phyloP scores from a whole-genome alignment of 2,113 vertebrate species.

The Apteryx owenii region DNA sequence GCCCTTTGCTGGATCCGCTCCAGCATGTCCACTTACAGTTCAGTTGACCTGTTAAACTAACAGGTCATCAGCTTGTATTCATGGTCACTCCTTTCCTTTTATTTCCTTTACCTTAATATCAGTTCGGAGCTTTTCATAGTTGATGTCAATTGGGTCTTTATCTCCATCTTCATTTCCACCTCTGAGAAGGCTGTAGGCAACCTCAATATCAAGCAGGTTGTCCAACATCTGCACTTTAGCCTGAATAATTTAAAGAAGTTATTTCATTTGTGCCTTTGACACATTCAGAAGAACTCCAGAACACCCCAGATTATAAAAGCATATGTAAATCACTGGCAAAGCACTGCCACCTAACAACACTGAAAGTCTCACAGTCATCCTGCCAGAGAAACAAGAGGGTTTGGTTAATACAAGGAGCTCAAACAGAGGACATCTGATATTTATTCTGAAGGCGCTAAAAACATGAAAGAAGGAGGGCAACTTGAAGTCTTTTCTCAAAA shows the following conservation, averaged over 20 bases:
- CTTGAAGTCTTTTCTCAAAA: too few relatives aligned
- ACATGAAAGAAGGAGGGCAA: too few relatives aligned
- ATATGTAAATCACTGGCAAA: neutral
- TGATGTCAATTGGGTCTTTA: conserved; percentile 95
- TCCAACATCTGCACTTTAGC: conserved; percentile 98
- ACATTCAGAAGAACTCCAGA: neutral
- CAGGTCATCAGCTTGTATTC: neutral
- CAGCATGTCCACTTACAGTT: neutral
- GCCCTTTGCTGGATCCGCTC: neutral
- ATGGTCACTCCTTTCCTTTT: neutral
- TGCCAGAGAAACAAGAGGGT: neutral
- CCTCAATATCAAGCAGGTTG: conserved; percentile 97
- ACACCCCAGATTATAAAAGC: neutral
- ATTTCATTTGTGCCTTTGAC: neutral
- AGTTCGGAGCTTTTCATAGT: conserved; percentile 97
- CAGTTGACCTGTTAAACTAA: neutral
- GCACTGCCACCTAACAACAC: neutral
- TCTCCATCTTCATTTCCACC: conserved; percentile 91
- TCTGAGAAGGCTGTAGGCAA: conserved; percentile 95
- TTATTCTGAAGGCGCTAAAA: too few relatives aligned
- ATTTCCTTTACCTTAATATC: conserved; percentile 87
- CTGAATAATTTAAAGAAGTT: conserved; percentile 68
- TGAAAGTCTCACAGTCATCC: neutral
- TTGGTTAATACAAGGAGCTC: neutral
- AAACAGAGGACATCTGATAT: too few relatives aligned